phyloP scores from a whole-genome alignment of 2,888 invertebrate genomes.

The Cheiracanthium punctorium region DNA sequence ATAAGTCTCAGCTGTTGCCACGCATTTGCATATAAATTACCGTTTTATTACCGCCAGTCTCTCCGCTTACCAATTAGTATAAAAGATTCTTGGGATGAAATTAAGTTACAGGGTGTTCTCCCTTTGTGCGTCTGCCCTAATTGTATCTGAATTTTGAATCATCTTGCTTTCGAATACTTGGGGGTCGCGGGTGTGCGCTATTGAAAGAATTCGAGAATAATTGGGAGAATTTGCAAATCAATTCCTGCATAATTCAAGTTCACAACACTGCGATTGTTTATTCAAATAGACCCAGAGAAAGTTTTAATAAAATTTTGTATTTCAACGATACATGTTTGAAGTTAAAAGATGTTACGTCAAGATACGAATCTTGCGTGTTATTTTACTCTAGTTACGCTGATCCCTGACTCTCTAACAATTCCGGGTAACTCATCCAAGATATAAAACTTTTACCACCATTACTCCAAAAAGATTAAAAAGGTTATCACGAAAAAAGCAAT shows the following conservation, averaged over 20 bases:
- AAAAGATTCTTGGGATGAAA: conserved; percentile 16
- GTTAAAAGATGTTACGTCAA: too few species aligned
- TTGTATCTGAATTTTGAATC: not conserved
- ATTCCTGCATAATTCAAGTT: not conserved
- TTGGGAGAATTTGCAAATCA: not conserved
- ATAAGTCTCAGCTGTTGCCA: conserved; percentile 15
- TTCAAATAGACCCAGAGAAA: too few species aligned
- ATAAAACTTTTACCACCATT: too few species aligned
- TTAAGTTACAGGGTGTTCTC: not conserved
- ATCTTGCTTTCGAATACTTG: not conserved
- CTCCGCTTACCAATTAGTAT: conserved; percentile 24
- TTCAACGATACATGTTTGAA: too few species aligned
- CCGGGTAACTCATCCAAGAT: too few species aligned
- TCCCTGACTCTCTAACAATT: too few species aligned
- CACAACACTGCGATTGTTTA: too few species aligned
- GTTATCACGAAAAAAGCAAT: too few species aligned
- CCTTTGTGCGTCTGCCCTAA: not conserved
- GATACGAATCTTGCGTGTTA: too few species aligned
- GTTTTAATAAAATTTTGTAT: too few species aligned
- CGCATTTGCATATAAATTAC: conserved; percentile 30
- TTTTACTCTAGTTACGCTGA: too few species aligned
- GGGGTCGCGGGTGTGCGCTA: not conserved
- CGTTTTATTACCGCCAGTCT: conserved; percentile 12
- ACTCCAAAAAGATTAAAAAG: too few species aligned
- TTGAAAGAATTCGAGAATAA: not conserved